Conservation (phyloP, 2,888 invertebrate genomes). For the Anodontia alba region DNA sequence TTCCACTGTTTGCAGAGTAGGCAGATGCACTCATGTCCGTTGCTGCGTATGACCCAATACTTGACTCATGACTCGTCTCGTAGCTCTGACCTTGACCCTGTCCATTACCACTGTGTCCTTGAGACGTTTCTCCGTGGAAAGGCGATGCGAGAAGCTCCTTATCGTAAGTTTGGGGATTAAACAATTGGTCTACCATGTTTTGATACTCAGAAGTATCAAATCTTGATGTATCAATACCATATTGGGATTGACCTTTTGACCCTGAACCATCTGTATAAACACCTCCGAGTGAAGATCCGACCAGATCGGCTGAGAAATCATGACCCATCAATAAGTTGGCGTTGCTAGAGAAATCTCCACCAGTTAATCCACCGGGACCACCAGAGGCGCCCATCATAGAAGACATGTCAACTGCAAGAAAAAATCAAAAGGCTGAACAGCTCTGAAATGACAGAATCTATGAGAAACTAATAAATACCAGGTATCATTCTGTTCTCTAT, state of each 20-base stretch:
- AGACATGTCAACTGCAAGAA: constrained; percentile 20
- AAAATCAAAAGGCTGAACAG: no score
- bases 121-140: constrained; percentile 36
- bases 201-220: constrained; percentile 56
- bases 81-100: constrained; percentile 20
- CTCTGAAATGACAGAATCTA: no score
- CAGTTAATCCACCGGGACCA: constrained; percentile 22
- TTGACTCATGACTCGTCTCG: constrained; percentile 43
- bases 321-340: constrained; percentile 39
- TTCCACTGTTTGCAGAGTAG: constrained; percentile 28
- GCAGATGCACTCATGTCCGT: constrained; percentile 33
- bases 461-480: no score
- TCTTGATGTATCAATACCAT: constrained; percentile 27
- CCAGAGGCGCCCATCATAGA: constrained; percentile 1
- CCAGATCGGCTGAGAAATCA: constrained; percentile 32
- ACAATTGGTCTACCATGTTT: constrained; percentile 50
- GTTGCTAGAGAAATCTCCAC: constrained; percentile 30
- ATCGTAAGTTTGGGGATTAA: constrained; percentile 40
- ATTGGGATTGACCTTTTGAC: not conserved
- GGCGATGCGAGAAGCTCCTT: constrained; percentile 35
- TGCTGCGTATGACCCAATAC: constrained; percentile 49
- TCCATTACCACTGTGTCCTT: not conserved
- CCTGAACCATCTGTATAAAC: not conserved
- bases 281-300: not conserved
- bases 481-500: no score